phyloP scores from a whole-genome alignment of 2,888 invertebrate species.

The Sphaerophoria rueppellii region DNA sequence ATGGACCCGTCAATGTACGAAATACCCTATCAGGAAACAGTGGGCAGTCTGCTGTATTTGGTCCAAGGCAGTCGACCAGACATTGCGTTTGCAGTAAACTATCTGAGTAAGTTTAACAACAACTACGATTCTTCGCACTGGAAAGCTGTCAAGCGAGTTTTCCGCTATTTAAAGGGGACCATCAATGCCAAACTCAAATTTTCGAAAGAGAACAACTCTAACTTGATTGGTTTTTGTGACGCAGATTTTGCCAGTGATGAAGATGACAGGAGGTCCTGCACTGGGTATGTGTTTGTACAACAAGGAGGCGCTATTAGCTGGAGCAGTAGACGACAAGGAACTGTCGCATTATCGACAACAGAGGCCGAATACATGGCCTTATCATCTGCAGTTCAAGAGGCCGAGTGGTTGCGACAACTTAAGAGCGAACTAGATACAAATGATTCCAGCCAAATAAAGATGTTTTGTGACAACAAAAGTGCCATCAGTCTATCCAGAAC shows the following conservation, averaged over 20 bases:
- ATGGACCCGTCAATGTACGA: no score
- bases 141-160: constrained; percentile 3
- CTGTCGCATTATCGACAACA: constrained; percentile 1
- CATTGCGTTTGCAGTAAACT: neutral
- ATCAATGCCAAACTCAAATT: constrained; percentile 19
- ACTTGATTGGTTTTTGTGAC: constrained; percentile 11
- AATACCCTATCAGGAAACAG: constrained; percentile 70
- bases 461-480: constrained; percentile 5
- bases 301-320: neutral
- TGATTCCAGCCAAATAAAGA: neutral
- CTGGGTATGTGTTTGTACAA: neutral
- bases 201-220: neutral
- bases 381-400: neutral
- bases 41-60: constrained; percentile 72
- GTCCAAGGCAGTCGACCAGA: constrained; percentile 66
- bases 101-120: constrained; percentile 18
- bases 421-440: neutral
- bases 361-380: neutral
- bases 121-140: constrained; percentile 18
- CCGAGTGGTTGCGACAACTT: neutral
- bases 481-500: neutral
- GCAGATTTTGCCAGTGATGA: constrained; percentile 15
- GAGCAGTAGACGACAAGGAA: neutral
- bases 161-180: constrained; percentile 5
- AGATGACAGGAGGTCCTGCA: neutral